phyloP scores from a whole-genome alignment of 2,888 invertebrate genomes.

The Xestoiulus laeticollis region DNA sequence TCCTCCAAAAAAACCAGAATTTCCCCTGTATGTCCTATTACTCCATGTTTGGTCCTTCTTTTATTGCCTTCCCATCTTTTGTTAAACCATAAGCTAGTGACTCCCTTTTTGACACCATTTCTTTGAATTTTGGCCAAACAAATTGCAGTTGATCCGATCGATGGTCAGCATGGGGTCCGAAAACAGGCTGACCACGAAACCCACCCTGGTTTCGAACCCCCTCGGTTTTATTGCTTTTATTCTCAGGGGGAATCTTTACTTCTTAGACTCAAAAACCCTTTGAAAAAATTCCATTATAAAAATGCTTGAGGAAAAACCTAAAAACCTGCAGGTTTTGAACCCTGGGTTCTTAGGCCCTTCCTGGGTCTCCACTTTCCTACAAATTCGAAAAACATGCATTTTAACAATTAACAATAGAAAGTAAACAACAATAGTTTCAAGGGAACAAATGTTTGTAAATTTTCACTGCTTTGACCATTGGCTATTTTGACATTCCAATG shows the following conservation, averaged over 20 bases:
- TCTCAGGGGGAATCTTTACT: background rate
- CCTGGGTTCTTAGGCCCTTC: background rate
- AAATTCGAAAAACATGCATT: background rate
- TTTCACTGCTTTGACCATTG: background rate
- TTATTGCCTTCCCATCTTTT: background rate
- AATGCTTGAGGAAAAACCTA: background rate
- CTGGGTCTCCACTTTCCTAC: background rate
- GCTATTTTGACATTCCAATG: background rate
- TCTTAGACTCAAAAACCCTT: background rate
- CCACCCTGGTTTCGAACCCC: background rate
- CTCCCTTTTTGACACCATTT: background rate
- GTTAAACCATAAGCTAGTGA: background rate
- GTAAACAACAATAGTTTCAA: background rate
- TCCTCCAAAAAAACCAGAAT: background rate
- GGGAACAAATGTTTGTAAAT: background rate
- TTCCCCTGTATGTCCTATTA: no score
- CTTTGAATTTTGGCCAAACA: conserved; percentile 15
- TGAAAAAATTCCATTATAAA: background rate
- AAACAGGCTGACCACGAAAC: background rate
- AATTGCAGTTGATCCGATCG: conserved; percentile 15
- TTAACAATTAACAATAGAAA: background rate
- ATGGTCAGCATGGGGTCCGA: conserved; percentile 33
- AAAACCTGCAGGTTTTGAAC: background rate
- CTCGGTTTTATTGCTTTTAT: conserved; percentile 2
- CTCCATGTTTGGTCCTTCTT: background rate